Evolutionary conservation across 2,888 invertebrate genomes (phyloP).

Genomic region (Lepidocyrtinus sp.): DNA sequence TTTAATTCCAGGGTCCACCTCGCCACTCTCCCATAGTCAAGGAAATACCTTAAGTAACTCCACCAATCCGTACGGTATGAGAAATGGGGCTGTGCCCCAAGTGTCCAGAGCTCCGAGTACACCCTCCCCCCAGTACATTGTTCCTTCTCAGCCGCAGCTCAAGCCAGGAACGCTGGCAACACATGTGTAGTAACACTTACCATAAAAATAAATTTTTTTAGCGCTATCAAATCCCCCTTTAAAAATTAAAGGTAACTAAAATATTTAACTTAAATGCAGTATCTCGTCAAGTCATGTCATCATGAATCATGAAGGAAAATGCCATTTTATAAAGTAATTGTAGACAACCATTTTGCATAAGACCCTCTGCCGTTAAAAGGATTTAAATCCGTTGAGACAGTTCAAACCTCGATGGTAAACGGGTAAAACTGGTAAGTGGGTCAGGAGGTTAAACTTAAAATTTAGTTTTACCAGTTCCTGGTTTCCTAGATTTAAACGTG

Average conservation of each 20-base stretch:
- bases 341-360: conserved; percentile 16
- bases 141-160: conserved; percentile 75
- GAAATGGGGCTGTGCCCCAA: conserved; percentile 76
- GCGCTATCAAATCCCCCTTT: background rate
- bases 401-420: no score
- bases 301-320: background rate
- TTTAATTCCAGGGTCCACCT: conserved; percentile 56
- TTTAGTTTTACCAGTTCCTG: no score
- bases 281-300: conserved; percentile 5
- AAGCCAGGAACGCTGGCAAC: conserved; percentile 80
- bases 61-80: conserved; percentile 69
- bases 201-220: conserved; percentile 17
- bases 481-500: no score
- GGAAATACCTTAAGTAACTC: conserved; percentile 57
- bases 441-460: no score
- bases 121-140: conserved; percentile 76
- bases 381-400: no score
- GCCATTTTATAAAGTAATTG: conserved; percentile 1
- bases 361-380: no score
- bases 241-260: background rate
- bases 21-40: conserved; percentile 59
- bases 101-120: conserved; percentile 71
- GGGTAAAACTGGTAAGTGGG: no score
- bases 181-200: conserved; percentile 76
- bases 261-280: conserved; percentile 13